Conservation (phyloP, 2,888 invertebrate genomes). For the Ferrisia virgata region DNA sequence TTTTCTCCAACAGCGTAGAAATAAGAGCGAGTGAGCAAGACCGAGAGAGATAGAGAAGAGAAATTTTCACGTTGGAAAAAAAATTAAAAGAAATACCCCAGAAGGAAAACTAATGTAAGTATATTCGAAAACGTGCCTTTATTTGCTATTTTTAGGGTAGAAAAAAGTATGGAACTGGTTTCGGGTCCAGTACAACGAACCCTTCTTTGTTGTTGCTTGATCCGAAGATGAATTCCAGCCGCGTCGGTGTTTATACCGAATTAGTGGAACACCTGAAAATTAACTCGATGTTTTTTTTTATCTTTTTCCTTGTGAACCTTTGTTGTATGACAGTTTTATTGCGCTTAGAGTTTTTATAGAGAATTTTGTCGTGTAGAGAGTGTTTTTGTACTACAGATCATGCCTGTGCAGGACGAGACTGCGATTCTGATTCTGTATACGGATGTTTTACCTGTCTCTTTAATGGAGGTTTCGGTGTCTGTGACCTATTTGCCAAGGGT, state of each 20-base stretch:
- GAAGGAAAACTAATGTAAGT: background rate
- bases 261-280: slow-evolving; percentile 5
- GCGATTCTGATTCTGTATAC: background rate
- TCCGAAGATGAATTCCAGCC: background rate
- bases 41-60: no score
- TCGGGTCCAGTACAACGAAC: background rate
- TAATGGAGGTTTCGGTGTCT: background rate
- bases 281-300: background rate
- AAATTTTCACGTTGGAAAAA: background rate
- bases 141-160: background rate
- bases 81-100: background rate
- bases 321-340: background rate
- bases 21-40: background rate
- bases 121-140: background rate
- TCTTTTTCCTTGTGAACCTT: background rate
- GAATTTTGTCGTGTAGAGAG: background rate
- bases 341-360: background rate
- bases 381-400: no score
- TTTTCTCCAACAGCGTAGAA: no score
- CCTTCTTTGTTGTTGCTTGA: background rate
- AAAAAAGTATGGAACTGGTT: background rate
- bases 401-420: background rate
- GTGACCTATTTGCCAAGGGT: background rate
- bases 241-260: background rate
- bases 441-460: background rate